A percentile compares a stretch with the other conserved stretches of the same genome.
These are phyloP conservation scores for Notothenia rossii DNA, from an alignment of 2,113 vertebrate species.

Conservation along the genomic window DNA sequence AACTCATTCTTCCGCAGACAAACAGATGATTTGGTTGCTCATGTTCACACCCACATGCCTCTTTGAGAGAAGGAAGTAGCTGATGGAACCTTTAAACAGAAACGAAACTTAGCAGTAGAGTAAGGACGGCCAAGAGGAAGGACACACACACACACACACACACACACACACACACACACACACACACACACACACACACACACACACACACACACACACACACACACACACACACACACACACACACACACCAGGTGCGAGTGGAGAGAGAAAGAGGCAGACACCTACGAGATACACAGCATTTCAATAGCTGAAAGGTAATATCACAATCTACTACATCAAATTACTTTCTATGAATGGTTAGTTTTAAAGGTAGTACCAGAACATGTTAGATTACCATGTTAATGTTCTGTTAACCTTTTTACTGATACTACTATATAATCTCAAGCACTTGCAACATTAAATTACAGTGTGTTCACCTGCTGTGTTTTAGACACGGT, in stretches of 20 bases:
- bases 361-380: neutral
- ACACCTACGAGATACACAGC: neutral
- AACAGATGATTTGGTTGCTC: neutral
- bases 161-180: too few species aligned
- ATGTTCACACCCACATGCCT: neutral
- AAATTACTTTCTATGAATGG: neutral
- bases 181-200: too few species aligned
- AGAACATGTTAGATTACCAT: neutral
- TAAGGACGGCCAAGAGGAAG: slow-evolving; percentile 9
- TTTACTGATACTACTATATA: neutral
- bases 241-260: neutral
- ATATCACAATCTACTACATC: neutral
- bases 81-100: slow-evolving; percentile 18
- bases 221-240: neutral
- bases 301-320: slow-evolving; percentile 29
- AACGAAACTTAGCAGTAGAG: slow-evolving; percentile 56
- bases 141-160: too few species aligned
- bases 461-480: neutral
- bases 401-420: too few species aligned
- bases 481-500: neutral
- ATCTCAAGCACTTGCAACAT: neutral
- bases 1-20: too few species aligned
- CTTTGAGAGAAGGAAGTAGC: neutral
- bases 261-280: neutral
- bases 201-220: slow-evolving; percentile 3